These are phyloP conservation scores for Megalops cyprinoides DNA, from an alignment of 2,797 vertebrate genomes.

Conservation along the genomic window DNA sequence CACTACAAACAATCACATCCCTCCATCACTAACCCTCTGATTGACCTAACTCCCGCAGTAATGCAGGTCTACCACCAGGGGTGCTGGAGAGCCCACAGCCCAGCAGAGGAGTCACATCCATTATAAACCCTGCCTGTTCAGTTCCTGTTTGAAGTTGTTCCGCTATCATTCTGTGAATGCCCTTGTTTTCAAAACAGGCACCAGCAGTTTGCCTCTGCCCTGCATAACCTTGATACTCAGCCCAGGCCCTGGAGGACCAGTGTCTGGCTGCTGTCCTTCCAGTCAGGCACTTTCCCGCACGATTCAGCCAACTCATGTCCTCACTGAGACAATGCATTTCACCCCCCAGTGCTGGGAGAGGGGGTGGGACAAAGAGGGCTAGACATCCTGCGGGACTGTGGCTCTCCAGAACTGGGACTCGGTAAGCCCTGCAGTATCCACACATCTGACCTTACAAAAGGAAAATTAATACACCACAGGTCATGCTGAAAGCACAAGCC, in stretches of 20 bases:
- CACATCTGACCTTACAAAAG: no score
- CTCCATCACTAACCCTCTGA: no score
- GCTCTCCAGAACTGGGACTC: no score
- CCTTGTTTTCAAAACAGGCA: not conserved
- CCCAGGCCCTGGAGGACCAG: not conserved
- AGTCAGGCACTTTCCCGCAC: not conserved
- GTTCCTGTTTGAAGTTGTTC: not conserved
- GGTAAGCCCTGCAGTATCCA: no score
- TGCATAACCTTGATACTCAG: not conserved
- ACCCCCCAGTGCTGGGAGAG: not conserved
- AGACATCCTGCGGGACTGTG: no score
- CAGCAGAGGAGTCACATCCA: no score
- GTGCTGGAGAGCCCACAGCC: not conserved
- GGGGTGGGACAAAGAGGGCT: no score
- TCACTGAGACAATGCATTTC: not conserved
- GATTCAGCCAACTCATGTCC: not conserved
- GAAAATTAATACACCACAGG: not conserved
- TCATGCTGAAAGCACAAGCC: no score
- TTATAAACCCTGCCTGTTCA: no score
- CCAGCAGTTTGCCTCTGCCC: no score
- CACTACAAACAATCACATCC: slow-evolving; percentile 46
- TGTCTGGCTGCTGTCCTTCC: not conserved
- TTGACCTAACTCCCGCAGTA: no score
- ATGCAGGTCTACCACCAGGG: no score
- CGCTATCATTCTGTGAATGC: not conserved